These are phyloP conservation scores for Caracal caracal DNA, from an alignment of 2,113 vertebrate genomes.

Conservation along the genomic window DNA sequence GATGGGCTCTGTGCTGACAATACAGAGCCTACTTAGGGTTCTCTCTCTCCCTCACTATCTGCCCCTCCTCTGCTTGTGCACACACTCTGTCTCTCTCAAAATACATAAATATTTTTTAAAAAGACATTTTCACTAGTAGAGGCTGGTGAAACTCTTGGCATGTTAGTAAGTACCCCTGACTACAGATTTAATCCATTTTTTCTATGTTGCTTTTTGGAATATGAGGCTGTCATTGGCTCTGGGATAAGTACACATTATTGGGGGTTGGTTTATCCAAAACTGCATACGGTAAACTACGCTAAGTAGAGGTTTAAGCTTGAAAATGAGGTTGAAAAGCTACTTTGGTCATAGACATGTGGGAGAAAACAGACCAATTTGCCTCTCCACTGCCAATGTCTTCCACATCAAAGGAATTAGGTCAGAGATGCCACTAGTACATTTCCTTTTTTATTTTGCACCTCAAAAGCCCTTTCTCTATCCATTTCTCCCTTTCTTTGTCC, in stretches of 20 bases:
- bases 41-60: too few relatives aligned
- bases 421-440: neutral
- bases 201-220: constrained; percentile 20
- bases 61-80: too few relatives aligned
- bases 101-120: too few relatives aligned
- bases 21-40: too few relatives aligned
- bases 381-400: neutral
- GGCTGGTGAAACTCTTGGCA: neutral
- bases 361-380: neutral
- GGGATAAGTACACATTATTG: constrained; percentile 66
- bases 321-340: constrained; percentile 59
- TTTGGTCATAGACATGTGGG: constrained; percentile 35
- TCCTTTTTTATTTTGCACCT: constrained; percentile 26
- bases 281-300: constrained; percentile 42
- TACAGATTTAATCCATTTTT: neutral
- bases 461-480: neutral
- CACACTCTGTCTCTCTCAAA: too few relatives aligned
- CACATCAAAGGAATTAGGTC: constrained; percentile 35
- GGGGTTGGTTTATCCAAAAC: constrained; percentile 64
- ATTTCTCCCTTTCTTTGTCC: too few relatives aligned
- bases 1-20: too few relatives aligned
- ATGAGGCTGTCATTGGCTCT: constrained; percentile 45
- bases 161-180: neutral
- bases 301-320: constrained; percentile 73
- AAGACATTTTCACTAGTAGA: neutral